These are phyloP conservation scores for Ligdia adustata DNA, from an alignment of 2,888 invertebrate genomes.

Conservation along the genomic window DNA sequence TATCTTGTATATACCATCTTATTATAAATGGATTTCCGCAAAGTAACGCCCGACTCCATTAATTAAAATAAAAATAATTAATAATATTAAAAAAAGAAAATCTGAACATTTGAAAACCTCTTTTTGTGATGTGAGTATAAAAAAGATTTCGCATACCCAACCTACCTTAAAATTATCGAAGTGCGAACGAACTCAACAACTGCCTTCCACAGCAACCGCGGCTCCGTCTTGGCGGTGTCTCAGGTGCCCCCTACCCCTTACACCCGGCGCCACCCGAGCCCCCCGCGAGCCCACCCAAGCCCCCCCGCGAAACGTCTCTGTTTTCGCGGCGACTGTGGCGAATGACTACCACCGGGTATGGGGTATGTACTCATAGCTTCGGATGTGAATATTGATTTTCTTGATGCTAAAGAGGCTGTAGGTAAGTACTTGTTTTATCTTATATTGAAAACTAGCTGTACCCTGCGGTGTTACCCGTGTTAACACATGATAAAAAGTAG, in stretches of 20 bases:
- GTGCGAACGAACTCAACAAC: not conserved
- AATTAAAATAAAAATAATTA: too few relatives aligned
- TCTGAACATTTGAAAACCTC: too few relatives aligned
- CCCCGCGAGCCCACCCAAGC: conserved; percentile 15
- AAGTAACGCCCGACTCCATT: too few relatives aligned
- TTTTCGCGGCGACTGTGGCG: conserved; percentile 53
- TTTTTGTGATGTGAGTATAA: too few relatives aligned
- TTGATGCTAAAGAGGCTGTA: conserved; percentile 20
- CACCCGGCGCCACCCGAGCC: conserved; percentile 13
- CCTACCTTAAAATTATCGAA: too few relatives aligned
- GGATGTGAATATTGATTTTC: conserved; percentile 36
- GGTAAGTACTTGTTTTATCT: not conserved
- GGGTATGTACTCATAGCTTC: conserved; percentile 21
- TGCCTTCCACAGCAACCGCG: conserved; percentile 1
- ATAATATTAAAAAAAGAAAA: too few relatives aligned
- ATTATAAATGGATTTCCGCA: too few relatives aligned
- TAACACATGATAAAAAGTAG: too few relatives aligned
- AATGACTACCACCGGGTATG: conserved; percentile 46
- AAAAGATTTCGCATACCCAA: too few relatives aligned
- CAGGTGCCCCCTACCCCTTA: conserved; percentile 50
- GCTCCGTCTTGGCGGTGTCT: conserved; percentile 57
- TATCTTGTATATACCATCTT: too few relatives aligned
- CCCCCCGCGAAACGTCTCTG: conserved; percentile 47
- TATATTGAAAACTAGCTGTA: too few relatives aligned
- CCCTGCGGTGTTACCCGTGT: too few relatives aligned